A percentile compares a stretch with the other conserved stretches of the same genome.
phyloP scores from a whole-genome alignment of 2,797 vertebrate genomes.

The Notolepis coatsorum region DNA sequence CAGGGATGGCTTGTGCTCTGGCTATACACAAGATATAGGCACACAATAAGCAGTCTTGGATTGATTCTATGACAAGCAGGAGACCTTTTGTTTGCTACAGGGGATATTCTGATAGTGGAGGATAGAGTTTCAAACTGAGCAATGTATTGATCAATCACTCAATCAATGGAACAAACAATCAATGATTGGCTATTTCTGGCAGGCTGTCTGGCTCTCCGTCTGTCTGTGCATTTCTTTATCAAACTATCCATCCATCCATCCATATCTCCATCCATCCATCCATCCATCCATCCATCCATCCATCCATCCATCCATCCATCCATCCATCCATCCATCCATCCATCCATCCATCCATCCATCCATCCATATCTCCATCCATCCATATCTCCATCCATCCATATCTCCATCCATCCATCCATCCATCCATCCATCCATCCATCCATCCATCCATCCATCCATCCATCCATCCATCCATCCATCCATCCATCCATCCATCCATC shows the following conservation, averaged over 20 bases:
- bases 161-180: slow-evolving; percentile 60
- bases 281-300: not conserved
- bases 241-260: not conserved
- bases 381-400: not conserved
- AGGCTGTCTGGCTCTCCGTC: slow-evolving; percentile 45
- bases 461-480: slow-evolving; percentile 33
- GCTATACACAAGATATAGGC: slow-evolving; percentile 1
- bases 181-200: slow-evolving; percentile 41
- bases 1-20: not conserved
- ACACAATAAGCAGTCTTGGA: too few relatives aligned
- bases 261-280: not conserved
- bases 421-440: not conserved
- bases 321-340: not conserved
- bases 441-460: not conserved
- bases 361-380: too few relatives aligned
- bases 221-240: slow-evolving; percentile 20
- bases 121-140: slow-evolving; percentile 54
- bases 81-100: not conserved
- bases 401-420: not conserved
- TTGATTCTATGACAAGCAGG: slow-evolving; percentile 16
- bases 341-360: not conserved
- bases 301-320: not conserved
- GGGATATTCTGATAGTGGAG: slow-evolving; percentile 39
- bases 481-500: not conserved
- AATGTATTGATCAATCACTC: slow-evolving; percentile 53